A percentile compares a stretch with the other conserved stretches of the same genome.
phyloP scores from a whole-genome alignment of 2,797 vertebrate species.

The Melanogrammus aeglefinus region DNA sequence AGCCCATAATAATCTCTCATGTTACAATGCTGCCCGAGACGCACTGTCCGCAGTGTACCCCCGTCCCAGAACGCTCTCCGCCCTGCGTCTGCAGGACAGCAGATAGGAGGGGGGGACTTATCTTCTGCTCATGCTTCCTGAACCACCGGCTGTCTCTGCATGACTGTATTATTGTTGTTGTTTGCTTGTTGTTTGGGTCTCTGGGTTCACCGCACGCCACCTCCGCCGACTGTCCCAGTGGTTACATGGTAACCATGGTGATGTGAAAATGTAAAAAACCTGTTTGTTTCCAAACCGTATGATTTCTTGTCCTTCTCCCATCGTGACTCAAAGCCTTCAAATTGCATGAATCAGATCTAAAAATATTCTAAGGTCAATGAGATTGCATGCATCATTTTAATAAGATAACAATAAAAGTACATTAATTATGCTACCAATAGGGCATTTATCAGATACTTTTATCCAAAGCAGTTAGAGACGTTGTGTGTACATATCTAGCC shows the following conservation, averaged over 20 bases:
- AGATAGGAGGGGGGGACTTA: conserved; percentile 30
- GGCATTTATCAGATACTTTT: neutral
- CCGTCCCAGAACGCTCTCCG: neutral
- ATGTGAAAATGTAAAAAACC: neutral
- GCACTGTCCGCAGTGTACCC: neutral
- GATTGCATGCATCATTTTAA: too few species aligned
- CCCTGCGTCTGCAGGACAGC: conserved; percentile 12
- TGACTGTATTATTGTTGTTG: neutral
- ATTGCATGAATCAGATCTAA: neutral
- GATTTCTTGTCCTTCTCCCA: neutral
- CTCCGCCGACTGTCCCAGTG: neutral
- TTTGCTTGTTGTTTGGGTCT: neutral
- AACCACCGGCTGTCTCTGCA: conserved; percentile 30
- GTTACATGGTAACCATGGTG: neutral
- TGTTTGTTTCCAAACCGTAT: neutral
- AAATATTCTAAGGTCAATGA: too few species aligned
- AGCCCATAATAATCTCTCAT: conserved; percentile 1
- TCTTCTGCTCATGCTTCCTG: conserved; percentile 63
- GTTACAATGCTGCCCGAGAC: neutral
- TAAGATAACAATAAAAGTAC: too few species aligned
- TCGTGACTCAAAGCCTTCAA: neutral
- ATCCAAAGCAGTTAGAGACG: neutral
- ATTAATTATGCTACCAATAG: too few species aligned
- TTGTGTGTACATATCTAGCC: neutral
- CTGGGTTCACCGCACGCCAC: neutral